Evolutionary conservation across 2,888 invertebrate genomes (phyloP).

Genomic region (Sipha maydis): DNA sequence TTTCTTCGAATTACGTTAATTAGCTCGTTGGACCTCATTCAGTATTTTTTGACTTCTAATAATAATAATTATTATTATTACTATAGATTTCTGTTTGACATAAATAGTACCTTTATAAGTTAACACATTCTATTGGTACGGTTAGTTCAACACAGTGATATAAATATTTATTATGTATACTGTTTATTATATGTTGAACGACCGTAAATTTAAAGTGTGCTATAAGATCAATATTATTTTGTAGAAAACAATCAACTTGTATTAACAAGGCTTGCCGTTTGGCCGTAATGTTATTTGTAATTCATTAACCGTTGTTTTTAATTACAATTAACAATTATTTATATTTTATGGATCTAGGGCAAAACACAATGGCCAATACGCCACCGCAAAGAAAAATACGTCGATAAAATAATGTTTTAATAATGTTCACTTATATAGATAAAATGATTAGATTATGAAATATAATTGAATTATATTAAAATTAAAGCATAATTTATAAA

Average conservation of each 20-base stretch:
- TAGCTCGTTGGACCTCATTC: not conserved
- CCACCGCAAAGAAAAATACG: no score
- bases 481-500: no score
- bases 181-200: not conserved
- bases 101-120: no score
- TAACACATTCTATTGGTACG: not conserved
- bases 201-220: not conserved
- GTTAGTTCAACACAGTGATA: not conserved
- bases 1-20: not conserved
- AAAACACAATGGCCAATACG: not conserved
- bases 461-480: no score
- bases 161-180: not conserved
- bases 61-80: no score
- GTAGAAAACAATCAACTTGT: not conserved
- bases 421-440: no score
- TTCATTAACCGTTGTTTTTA: not conserved
- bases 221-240: not conserved
- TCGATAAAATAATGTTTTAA: no score
- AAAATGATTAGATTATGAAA: no score
- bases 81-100: no score
- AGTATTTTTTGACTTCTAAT: no score
- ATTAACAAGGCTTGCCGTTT: not conserved
- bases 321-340: not conserved
- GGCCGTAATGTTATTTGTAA: not conserved
- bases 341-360: not conserved